A percentile compares a stretch with the other conserved stretches of the same genome.
phyloP scores from a whole-genome alignment of 2,888 invertebrate genomes.

The Ochropleura plecta region DNA sequence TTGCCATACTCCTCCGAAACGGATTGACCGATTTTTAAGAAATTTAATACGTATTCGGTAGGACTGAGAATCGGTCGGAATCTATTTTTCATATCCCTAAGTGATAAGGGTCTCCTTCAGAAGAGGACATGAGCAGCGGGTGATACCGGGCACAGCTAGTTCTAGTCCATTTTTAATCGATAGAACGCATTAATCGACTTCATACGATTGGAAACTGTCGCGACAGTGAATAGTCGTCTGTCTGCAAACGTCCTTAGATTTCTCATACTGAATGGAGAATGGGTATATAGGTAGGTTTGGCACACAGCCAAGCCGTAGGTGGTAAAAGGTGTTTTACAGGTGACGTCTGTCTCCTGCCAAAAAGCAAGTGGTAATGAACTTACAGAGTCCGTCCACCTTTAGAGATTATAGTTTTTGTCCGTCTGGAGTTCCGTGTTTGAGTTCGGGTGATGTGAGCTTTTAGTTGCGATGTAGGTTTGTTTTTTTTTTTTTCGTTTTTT shows the following conservation, averaged over 20 bases:
- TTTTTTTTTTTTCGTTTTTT: background rate
- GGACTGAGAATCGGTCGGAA: too few species aligned
- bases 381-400: conserved; percentile 73
- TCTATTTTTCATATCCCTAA: too few species aligned
- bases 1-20: too few species aligned
- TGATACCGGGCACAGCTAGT: too few species aligned
- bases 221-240: background rate
- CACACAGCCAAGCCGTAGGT: conserved; percentile 74
- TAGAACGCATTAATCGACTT: background rate
- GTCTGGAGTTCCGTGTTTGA: conserved; percentile 33
- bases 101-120: too few species aligned
- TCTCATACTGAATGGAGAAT: conserved; percentile 68
- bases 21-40: too few species aligned
- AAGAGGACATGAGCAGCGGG: too few species aligned
- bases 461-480: background rate
- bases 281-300: conserved; percentile 73
- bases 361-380: conserved; percentile 89
- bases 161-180: background rate
- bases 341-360: conserved; percentile 79
- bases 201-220: background rate
- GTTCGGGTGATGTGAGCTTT: background rate
- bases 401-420: conserved; percentile 52
- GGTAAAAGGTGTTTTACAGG: conserved; percentile 78
- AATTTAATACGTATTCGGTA: too few species aligned
- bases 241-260: conserved; percentile 48